Evolutionary conservation across 1,140 invertebrate genomes (phyloP).

Genomic region (Drosophila parvula): DNA sequence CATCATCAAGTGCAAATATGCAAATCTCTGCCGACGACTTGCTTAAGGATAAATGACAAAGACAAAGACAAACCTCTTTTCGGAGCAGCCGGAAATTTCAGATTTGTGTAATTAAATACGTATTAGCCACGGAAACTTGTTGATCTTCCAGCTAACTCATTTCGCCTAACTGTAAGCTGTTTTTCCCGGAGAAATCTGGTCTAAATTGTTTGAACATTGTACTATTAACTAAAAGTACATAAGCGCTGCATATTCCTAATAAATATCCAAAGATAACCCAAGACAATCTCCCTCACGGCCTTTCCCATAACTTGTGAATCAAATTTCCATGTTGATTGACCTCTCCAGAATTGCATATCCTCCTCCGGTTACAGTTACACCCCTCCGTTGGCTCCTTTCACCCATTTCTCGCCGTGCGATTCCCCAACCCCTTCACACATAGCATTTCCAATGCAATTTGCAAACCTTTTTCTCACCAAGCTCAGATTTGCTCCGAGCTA

Average conservation of each 20-base stretch:
- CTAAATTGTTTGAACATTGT: background rate
- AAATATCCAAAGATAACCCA: conserved; percentile 3
- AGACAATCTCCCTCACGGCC: conserved; percentile 5
- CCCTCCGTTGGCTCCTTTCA: conserved; percentile 19
- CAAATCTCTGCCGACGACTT: conserved; percentile 56
- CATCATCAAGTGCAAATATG: conserved; percentile 81
- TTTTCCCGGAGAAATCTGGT: background rate
- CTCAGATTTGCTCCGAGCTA: conserved; percentile 63
- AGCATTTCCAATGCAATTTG: conserved; percentile 63
- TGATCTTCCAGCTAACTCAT: conserved; percentile 33
- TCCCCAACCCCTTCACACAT: conserved; percentile 30
- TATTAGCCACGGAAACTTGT: conserved; percentile 50
- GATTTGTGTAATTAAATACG: conserved; percentile 60
- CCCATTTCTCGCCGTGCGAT: conserved; percentile 6
- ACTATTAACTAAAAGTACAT: background rate
- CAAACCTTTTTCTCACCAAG: conserved; percentile 62
- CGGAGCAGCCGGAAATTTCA: conserved; percentile 43
- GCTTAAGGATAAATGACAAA: conserved; percentile 52
- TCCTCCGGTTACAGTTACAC: conserved; percentile 24
- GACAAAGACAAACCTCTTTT: conserved; percentile 59
- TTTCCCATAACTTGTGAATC: conserved; percentile 56
- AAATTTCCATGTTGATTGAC: conserved; percentile 57
- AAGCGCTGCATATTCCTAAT: background rate
- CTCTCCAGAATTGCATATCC: conserved; percentile 49
- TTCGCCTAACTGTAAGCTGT: conserved; percentile 26